Base-by-base conservation (phyloP, 1,140 invertebrate genomes). In the Musca domestica region DNA sequence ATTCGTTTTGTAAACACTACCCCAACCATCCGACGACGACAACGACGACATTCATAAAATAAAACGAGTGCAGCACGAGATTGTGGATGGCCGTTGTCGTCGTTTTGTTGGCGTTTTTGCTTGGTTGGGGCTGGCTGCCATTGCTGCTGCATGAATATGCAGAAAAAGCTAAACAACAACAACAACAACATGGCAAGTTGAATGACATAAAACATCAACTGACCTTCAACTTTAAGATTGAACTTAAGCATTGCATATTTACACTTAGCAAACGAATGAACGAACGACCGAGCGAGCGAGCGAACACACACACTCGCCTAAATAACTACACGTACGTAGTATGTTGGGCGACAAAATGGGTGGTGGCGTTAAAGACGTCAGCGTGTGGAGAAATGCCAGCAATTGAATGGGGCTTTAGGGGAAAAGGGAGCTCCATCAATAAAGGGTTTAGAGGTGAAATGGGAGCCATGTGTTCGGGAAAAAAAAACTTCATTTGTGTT, bases 181-280 rank as follows among this genome's bases (percentile, higher is more conserved):
- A 52, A 34, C 17, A 52, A 49, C 48, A 34, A 49, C 15, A 41
- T 73, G 64, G 70, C 76, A 78, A 78, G 77, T 79, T 79, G 76
- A 79, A 79, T 79, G 77, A 79, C 77, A 79, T 79, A 78, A 79
- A 78, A 76, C 77, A 77, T 77, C 74, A 76, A 79, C 76, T 79
- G 77, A 79, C 77, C 77, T 79, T 79, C 77, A 79, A 79, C 77
- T 79, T 77, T 76, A 72, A 67, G 75, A 79, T 75, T 79, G 77
- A 79, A 79, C 77, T 77, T 79, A 77, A 78, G 77, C 74, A 77
- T 41, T 41, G 34, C 34, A 41, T 41, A 41, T 41, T 41, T 41
- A 41, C 34, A 41, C 58, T 68, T 68, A 68, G 56, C 51, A 46
- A 63, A 52, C 67, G 63, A 46, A 56, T 20, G 66, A 64, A 64